These are phyloP conservation scores for Diorhabda elongata DNA, from an alignment of 1,140 invertebrate species.

Conservation along the genomic window DNA sequence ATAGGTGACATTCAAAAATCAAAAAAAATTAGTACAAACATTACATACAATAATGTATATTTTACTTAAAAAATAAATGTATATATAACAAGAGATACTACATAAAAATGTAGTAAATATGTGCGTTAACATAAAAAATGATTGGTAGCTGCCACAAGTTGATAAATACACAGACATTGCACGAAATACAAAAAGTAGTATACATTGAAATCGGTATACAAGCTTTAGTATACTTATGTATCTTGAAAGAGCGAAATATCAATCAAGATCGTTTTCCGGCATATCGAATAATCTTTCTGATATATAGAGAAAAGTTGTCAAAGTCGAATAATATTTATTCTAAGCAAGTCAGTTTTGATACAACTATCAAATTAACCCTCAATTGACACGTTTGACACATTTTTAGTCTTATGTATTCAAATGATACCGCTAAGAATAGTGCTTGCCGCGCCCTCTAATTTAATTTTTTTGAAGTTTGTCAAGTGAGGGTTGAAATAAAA, in stretches of 20 bases:
- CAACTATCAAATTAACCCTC: too few relatives aligned
- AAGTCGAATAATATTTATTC: too few relatives aligned
- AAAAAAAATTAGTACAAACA: not conserved
- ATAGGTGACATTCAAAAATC: too few relatives aligned
- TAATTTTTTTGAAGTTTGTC: too few relatives aligned
- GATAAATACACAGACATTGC: constrained; percentile 2
- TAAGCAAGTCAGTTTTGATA: too few relatives aligned
- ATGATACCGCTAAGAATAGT: too few relatives aligned
- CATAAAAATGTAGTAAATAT: not conserved
- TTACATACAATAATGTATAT: not conserved
- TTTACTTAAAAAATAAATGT: not conserved
- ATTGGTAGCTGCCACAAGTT: constrained; percentile 1
- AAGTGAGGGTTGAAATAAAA: too few relatives aligned
- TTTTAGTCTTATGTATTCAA: too few relatives aligned
- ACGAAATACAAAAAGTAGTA: constrained; percentile 3
- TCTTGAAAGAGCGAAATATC: constrained; percentile 2
- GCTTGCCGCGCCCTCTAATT: too few relatives aligned
- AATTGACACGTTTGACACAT: too few relatives aligned
- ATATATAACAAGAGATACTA: constrained; percentile 3
- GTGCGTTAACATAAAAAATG: not conserved
- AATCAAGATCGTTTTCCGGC: not conserved
- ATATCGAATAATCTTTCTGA: not conserved
- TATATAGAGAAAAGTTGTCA: too few relatives aligned
- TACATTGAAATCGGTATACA: constrained; percentile 2
- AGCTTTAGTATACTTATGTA: constrained; percentile 2